Evolutionary conservation across 2,888 invertebrate genomes (phyloP).

Genomic region (Agriopis leucophaearia): DNA sequence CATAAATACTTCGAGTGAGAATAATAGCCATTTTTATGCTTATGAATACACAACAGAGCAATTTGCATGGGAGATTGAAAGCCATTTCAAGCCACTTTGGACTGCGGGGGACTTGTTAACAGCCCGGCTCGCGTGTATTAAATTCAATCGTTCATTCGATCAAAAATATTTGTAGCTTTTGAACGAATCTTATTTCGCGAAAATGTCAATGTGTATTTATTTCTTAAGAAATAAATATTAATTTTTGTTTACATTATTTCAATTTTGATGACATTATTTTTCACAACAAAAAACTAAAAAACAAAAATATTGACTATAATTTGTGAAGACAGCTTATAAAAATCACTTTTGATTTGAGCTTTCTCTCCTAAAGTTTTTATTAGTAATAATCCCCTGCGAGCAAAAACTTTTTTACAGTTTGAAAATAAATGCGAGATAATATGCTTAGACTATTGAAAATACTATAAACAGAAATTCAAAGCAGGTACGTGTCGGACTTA

Average conservation of each 20-base stretch:
- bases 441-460: background rate
- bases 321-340: background rate
- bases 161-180: background rate
- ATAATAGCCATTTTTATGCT: conserved; percentile 27
- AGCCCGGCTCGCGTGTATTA: conserved; percentile 25
- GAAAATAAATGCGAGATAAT: background rate
- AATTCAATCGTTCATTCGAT: conserved; percentile 17
- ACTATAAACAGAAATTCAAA: conserved; percentile 3
- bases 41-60: conserved; percentile 32
- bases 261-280: too few species aligned
- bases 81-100: conserved; percentile 35
- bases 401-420: background rate
- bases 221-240: too few species aligned
- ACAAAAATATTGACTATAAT: too few species aligned
- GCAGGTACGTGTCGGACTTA: conserved; percentile 9
- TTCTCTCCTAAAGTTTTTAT: too few species aligned
- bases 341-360: too few species aligned
- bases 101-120: conserved; percentile 30
- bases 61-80: conserved; percentile 36
- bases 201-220: too few species aligned
- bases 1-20: conserved; percentile 1
- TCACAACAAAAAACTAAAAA: too few species aligned
- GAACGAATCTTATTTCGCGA: too few species aligned
- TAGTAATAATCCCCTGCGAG: background rate
- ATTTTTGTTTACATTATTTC: too few species aligned